Base-by-base conservation (phyloP, 30 jellyfish, hydroid and myxozoan species). In the Catostylus mosaicus region DNA sequence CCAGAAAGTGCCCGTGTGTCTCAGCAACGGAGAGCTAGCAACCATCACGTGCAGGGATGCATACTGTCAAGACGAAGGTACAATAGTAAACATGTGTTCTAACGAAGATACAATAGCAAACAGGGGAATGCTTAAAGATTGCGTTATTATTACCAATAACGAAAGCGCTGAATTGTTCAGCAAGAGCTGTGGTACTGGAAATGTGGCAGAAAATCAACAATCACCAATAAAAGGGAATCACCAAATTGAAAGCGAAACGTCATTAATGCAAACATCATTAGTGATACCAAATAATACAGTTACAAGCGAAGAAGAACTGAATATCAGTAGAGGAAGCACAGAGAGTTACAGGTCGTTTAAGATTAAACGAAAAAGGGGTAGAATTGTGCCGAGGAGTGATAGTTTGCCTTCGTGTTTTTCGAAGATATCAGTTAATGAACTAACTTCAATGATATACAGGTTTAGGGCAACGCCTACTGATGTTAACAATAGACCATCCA, bases 391-490 rank as follows among this genome's bases (percentile, higher is more conserved):
- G 48, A 37, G 77, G 14, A 8, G 57, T 20, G 35, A 65, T 14
- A 65, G 77, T 31, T 43, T 65, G 50, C 77, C 77, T 16, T 43
- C 50, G 29, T 31, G 52, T 6, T 33, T 65, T 8, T 37, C 77
- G 20, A 65, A 30, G 12, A 23, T 65, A 31, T 65, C 77, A 1
- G 56, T 65, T 6, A 30, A 22, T 7, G 77, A 65, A 11, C 26
- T 65, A 31, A 16, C 77, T 19, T 16, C 14, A 65, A 37, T 43
- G 26, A 56, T 31, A 6, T 27, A 19, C 2, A 31, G 5, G 8
- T 26, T 26, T 30, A 30, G 24, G 1, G 11, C 32, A 30, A 50
- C 24, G 63, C 18, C 63, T 27, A 4, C 24, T 10, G 63, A 27
- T 50, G 63, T 50, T 3, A 50, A 27, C 18, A 50, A 50, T 14